These are phyloP conservation scores for Drosophila anceps DNA, from an alignment of 2,888 invertebrate genomes.

Conservation along the genomic window DNA sequence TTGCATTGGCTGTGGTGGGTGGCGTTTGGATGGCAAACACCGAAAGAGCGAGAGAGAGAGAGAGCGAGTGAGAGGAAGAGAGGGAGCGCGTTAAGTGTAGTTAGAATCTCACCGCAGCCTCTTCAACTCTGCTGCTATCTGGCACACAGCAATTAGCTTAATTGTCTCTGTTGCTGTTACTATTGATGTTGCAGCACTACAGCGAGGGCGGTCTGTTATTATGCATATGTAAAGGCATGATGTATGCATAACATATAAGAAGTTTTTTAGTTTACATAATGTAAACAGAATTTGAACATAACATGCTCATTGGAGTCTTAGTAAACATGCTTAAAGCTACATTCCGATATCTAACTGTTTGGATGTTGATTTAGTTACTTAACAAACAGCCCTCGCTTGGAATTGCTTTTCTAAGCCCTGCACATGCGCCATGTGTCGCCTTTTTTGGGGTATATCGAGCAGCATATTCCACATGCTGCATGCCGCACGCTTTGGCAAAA, in stretches of 20 bases:
- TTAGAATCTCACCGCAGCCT: slow-evolving; percentile 36
- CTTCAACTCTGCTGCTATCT: slow-evolving; percentile 36
- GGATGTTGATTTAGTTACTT: not conserved
- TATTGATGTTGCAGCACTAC: slow-evolving; percentile 41
- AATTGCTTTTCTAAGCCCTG: slow-evolving; percentile 21
- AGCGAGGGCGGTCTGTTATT: slow-evolving; percentile 32
- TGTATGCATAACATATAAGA: not conserved
- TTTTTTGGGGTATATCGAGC: slow-evolving; percentile 20
- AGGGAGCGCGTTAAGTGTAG: slow-evolving; percentile 31
- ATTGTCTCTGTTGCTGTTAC: slow-evolving; percentile 69
- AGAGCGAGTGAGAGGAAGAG: slow-evolving; percentile 2
- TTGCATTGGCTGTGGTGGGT: slow-evolving; percentile 37
- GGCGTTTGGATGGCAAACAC: slow-evolving; percentile 1
- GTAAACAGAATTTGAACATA: not conserved
- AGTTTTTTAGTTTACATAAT: not conserved
- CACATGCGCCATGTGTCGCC: slow-evolving; percentile 58
- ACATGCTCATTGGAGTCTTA: not conserved
- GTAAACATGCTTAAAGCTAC: not conserved
- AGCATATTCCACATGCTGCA: slow-evolving; percentile 29
- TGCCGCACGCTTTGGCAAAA: slow-evolving; percentile 23
- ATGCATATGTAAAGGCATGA: not conserved
- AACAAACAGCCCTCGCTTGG: slow-evolving; percentile 27
- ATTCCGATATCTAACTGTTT: not conserved
- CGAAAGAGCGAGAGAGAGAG: not conserved
- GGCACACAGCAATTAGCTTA: slow-evolving; percentile 80